Percentiles rank a stretch among this genome's conserved stretches.
These are phyloP conservation scores for Chrysolina americana DNA, from an alignment of 2,888 invertebrate genomes.

Conservation along the genomic window DNA sequence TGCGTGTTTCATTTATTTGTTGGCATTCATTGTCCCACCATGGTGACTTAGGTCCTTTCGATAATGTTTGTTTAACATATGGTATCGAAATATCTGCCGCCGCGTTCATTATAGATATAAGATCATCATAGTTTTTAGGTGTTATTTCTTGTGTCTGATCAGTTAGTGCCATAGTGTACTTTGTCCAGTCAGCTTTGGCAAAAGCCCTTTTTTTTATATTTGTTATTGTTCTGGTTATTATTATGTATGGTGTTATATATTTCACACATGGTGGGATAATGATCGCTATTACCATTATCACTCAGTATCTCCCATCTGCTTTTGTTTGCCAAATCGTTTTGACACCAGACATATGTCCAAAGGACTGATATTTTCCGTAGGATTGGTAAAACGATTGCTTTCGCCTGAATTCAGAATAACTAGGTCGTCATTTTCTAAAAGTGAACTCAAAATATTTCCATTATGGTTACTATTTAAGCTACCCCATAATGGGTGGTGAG, in stretches of 20 bases:
- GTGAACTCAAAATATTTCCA: background rate
- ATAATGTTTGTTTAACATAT: no score
- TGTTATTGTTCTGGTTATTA: background rate
- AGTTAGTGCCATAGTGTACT: no score
- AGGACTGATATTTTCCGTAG: background rate
- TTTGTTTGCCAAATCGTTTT: background rate
- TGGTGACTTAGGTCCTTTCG: no score
- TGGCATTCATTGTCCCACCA: slow-evolving; percentile 13
- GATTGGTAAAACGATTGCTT: background rate
- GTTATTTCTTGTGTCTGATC: no score
- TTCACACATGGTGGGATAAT: background rate
- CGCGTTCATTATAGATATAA: background rate
- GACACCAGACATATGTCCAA: background rate
- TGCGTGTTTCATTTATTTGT: background rate
- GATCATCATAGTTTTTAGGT: background rate
- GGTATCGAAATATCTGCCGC: slow-evolving; percentile 10
- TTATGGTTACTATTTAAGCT: background rate
- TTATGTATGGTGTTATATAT: background rate
- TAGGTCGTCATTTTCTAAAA: background rate
- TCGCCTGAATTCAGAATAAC: background rate
- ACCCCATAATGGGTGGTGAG: background rate
- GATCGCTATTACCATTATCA: background rate
- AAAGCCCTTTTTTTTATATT: background rate
- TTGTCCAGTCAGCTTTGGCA: background rate
- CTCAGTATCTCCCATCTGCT: background rate